Base-by-base conservation (phyloP, 2,888 invertebrate genomes). In the Troilus luridus region DNA sequence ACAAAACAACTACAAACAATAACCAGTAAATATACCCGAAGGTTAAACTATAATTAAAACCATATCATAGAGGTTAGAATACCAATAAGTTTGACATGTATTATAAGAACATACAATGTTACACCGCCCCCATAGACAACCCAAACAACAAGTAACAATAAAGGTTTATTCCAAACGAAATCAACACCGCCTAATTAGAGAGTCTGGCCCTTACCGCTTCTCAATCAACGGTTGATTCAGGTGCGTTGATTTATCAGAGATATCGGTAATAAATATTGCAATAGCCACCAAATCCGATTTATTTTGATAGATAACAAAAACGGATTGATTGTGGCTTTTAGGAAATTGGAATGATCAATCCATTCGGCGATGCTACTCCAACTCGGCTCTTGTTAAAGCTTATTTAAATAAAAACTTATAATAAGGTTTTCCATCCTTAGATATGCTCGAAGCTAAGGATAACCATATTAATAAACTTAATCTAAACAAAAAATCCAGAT, bases 181-280 rank as follows among this genome's bases (percentile, higher is more conserved):
- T 41, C 41, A 41, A 41, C 41, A 41, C 41, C 41, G 41, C 41
- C 41, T 41, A 41, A 41, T 41, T 41, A 41, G 41, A 5, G 41
- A 41, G 5, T 41, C 14, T 12, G 27, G 24, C 27, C 14, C 27
- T 27, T 10, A 24, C 24, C 72, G 8, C 14, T 9, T 12, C 72
- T 81, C 81, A 81, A 81, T 81, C 81, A 81, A 56, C 21, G 14
- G 21, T 14, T 56, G 81, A 81, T 81, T 81, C 81, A 81, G 27
- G 11, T 6, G 56, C 9, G 21, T 21, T 56, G 21, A 81, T 81
- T 56, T 81, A 81, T 81, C 81, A 10, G 21, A 54, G 77, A 27
- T 27, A 27, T 41, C 21, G 9, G 81, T 54, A 21, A 81, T 81
- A 81, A 41, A 81, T 81, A 81, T 81, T 81, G 14, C 54, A 81